Evolutionary conservation across 2,797 vertebrate species (phyloP).

Genomic region (Gastrophryne carolinensis): DNA sequence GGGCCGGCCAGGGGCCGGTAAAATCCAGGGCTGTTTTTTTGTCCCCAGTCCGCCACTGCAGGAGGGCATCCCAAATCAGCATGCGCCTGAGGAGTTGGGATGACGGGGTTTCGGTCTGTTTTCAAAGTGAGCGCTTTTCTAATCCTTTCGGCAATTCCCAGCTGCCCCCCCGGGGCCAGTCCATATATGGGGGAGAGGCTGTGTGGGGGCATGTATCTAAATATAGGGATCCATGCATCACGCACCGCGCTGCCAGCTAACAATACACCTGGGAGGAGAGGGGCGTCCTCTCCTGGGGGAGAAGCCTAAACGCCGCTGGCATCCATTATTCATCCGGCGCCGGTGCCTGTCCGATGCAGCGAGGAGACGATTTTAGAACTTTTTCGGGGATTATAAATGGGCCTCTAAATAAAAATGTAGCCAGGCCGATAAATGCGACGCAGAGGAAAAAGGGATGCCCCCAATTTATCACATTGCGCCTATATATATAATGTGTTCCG

Average conservation of each 20-base stretch:
- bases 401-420: not conserved
- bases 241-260: slow-evolving; percentile 13
- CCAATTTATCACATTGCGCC: no score
- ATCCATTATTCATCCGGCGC: slow-evolving; percentile 17
- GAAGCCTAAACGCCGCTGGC: not conserved
- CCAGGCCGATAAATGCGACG: not conserved
- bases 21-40: no score
- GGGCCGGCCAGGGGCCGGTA: no score
- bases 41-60: no score
- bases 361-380: not conserved
- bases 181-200: not conserved
- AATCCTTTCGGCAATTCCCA: no score
- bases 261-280: slow-evolving; percentile 4
- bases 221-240: slow-evolving; percentile 26
- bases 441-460: not conserved
- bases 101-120: no score
- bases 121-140: no score
- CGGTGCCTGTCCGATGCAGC: slow-evolving; percentile 4
- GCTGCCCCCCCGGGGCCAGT: no score
- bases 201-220: not conserved
- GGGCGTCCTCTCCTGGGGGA: slow-evolving; percentile 9
- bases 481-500: no score
- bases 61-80: no score
- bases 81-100: no score
- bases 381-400: slow-evolving; percentile 11